These are phyloP conservation scores for Drosophila fuyamai DNA, from an alignment of 1,140 invertebrate genomes.

Conservation along the genomic window DNA sequence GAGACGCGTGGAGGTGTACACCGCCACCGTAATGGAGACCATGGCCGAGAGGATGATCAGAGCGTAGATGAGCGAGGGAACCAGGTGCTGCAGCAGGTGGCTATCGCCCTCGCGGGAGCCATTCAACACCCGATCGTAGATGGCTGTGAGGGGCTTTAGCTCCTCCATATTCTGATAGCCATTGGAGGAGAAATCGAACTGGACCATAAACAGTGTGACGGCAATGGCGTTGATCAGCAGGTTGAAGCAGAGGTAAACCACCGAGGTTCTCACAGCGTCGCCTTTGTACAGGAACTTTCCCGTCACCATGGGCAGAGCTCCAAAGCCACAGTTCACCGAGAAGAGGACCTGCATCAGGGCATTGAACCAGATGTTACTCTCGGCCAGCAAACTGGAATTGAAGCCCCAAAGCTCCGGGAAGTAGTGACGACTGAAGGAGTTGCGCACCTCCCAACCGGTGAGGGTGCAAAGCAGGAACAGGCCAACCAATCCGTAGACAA, in stretches of 20 bases:
- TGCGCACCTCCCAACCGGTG: conserved; percentile 81
- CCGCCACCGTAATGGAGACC: conserved; percentile 72
- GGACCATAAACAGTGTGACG: conserved; percentile 82
- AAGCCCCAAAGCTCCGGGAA: conserved; percentile 79
- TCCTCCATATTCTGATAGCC: conserved; percentile 66
- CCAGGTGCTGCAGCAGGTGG: conserved; percentile 54
- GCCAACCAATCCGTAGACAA: conserved; percentile 72
- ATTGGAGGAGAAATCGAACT: conserved; percentile 72
- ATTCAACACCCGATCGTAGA: conserved; percentile 73
- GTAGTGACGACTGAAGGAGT: conserved; percentile 67
- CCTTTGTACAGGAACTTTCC: conserved; percentile 84
- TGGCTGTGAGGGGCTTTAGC: conserved; percentile 79
- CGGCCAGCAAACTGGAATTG: conserved; percentile 43
- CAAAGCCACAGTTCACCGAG: conserved; percentile 79
- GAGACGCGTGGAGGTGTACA: conserved; percentile 78
- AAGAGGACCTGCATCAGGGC: conserved; percentile 82
- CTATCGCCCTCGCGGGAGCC: conserved; percentile 37
- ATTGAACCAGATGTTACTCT: conserved; percentile 83
- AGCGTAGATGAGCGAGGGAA: conserved; percentile 71
- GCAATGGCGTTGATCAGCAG: conserved; percentile 81
- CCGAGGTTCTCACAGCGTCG: conserved; percentile 81
- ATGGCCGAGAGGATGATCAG: conserved; percentile 73
- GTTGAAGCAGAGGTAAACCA: conserved; percentile 84
- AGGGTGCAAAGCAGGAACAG: conserved; percentile 67
- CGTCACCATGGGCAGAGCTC: conserved; percentile 79